A percentile compares a stretch with the other conserved stretches of the same genome.
These are phyloP conservation scores for Stratiolaelaps scimitus DNA, from an alignment of 1,140 invertebrate genomes.

Conservation along the genomic window DNA sequence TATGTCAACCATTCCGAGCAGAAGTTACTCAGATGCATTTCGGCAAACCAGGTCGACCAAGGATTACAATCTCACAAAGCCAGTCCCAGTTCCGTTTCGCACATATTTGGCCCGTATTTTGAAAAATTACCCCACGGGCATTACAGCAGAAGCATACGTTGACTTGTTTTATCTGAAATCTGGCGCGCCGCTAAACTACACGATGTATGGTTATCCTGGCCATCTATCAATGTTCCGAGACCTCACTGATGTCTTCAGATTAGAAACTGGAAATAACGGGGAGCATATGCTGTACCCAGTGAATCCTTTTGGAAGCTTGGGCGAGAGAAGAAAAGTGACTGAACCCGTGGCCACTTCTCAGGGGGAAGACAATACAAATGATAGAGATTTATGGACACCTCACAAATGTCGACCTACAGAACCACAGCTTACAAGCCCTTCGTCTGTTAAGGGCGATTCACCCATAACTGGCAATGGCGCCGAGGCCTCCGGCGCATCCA, in stretches of 20 bases:
- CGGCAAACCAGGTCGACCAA: not conserved
- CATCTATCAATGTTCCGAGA: conserved; percentile 24
- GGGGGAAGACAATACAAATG: not conserved
- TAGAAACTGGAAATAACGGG: not conserved
- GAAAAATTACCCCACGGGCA: not conserved
- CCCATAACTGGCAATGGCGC: not conserved
- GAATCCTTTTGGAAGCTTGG: not conserved
- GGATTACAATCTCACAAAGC: not conserved
- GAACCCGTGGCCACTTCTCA: not conserved
- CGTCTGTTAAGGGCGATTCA: not conserved
- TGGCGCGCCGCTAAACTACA: not conserved
- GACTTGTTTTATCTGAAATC: conserved; percentile 2
- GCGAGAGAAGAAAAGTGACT: not conserved
- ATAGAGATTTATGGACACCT: not conserved
- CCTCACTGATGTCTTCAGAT: not conserved
- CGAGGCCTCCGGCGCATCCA: not conserved
- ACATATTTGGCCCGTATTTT: not conserved
- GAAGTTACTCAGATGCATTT: not conserved
- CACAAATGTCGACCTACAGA: not conserved
- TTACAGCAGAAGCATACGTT: conserved; percentile 6
- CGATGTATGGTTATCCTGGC: conserved; percentile 10
- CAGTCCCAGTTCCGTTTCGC: not conserved
- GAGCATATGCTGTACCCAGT: conserved; percentile 16
- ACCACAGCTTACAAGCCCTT: not conserved
- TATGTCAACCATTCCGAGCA: not conserved